Base-by-base conservation (phyloP, 2,888 invertebrate genomes). In the Macrophya alboannulata region DNA sequence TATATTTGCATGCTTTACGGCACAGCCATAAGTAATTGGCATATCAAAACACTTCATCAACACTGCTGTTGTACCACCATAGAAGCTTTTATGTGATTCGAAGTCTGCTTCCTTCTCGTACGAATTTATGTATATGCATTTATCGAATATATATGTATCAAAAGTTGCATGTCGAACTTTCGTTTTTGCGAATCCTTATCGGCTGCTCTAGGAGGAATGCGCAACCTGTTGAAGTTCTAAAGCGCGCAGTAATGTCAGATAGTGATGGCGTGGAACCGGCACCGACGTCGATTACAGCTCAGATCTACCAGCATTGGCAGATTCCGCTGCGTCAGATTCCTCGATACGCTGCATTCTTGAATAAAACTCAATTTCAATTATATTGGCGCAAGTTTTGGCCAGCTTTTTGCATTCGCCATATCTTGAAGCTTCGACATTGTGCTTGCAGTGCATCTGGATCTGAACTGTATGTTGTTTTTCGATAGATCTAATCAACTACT, bases 151-250 rank as follows among this genome's bases (percentile, higher is more conserved):
- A 17, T 81, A 62, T 51, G 37, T 31, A 31, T 31, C 31, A 25
- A 62, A 81, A 62, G 37, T 81, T 62, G 62, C 62, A 43, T 37
- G 43, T 40, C 17, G 21, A 43, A 62, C 40, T 43, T 62, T 62
- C 59, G 62, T 21, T 62, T 48, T 51, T 68, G n/a, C 65, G 17
- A 81, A 21, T 8, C 62, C n/a, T 83, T 68, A 83, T 83, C 83
- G 83, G 48, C 25, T 25, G 25, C 8, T 45, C 25, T 15, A 48
- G 86, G 87, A 89, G 90, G 88, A 91, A 91, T 90, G 91, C 92
- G 90, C 92, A 91, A 92, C 92, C 92, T 92, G 92, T 92, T 92
- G 92, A 92, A 88, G 91, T 72, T 65, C 71, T 74, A 82, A 88
- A 88, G 88, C 87, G 88, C 87, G 84, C 84, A 71, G 74, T 45